Percentiles rank a stretch among this genome's conserved stretches.
These are phyloP conservation scores for Illadopsis cleaveri DNA, from an alignment of 2,113 vertebrate genomes.

Conservation along the genomic window DNA sequence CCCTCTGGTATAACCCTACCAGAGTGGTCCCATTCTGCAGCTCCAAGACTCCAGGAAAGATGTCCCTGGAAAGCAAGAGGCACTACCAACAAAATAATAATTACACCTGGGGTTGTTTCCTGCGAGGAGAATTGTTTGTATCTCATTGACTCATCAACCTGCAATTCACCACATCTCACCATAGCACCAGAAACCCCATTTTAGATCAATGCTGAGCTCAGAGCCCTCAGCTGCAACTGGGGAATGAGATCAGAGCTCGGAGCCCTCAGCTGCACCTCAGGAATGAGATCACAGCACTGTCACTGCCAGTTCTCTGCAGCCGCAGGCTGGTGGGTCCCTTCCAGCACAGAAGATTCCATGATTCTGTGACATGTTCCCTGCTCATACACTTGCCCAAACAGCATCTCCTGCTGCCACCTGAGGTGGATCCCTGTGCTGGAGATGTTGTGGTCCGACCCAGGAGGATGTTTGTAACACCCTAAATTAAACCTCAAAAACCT, in stretches of 20 bases:
- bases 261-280: not conserved
- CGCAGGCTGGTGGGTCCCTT: not conserved
- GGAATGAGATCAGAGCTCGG: not conserved
- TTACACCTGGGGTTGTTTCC: not conserved
- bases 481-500: not conserved
- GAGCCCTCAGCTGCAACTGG: not conserved
- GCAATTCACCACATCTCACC: not conserved
- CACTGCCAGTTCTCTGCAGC: not conserved
- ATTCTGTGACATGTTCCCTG: not conserved
- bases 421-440: not conserved
- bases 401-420: not conserved
- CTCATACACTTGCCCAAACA: not conserved
- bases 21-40: not conserved
- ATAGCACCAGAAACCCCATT: not conserved
- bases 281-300: not conserved
- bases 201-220: not conserved
- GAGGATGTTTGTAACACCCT: not conserved
- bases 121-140: fast-evolving
- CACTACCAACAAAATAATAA: not conserved
- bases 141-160: not conserved
- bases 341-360: not conserved
- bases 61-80: not conserved
- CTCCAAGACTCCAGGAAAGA: not conserved
- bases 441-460: not conserved
- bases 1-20: not conserved